Evolutionary conservation across 2,113 vertebrate genomes (phyloP).

Genomic region (Anas platyrhynchos): DNA sequence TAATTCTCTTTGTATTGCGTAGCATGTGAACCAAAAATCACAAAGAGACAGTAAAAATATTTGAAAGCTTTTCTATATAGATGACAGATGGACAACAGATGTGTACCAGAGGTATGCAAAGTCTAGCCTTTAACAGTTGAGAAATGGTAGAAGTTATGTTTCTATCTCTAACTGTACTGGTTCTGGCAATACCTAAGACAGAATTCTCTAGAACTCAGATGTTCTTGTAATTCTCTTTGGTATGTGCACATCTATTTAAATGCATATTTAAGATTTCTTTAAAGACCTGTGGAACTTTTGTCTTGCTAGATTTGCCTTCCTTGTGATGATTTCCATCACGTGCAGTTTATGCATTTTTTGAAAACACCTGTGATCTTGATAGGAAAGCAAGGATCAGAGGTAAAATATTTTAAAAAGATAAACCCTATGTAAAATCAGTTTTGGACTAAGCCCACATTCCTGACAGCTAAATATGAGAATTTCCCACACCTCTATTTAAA

Average conservation of each 20-base stretch:
- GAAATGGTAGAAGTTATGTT: neutral
- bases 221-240: neutral
- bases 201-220: neutral
- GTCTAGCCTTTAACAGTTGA: neutral
- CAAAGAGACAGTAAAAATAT: slow-evolving; percentile 9
- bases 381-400: neutral
- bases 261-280: neutral
- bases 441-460: neutral
- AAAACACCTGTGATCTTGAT: neutral
- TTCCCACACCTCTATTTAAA: neutral
- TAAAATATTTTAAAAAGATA: neutral
- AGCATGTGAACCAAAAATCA: neutral
- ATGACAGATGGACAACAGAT: slow-evolving; percentile 28
- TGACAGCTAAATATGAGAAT: neutral
- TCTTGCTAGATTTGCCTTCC: neutral
- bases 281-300: neutral
- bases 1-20: neutral
- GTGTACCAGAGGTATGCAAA: slow-evolving; percentile 39
- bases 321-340: neutral
- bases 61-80: neutral
- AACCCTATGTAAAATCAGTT: neutral
- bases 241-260: neutral
- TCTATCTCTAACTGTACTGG: neutral
- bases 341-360: neutral
- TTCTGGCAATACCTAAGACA: neutral